phyloP scores from a whole-genome alignment of 2,113 vertebrate species.

The Eretmochelys imbricata region DNA sequence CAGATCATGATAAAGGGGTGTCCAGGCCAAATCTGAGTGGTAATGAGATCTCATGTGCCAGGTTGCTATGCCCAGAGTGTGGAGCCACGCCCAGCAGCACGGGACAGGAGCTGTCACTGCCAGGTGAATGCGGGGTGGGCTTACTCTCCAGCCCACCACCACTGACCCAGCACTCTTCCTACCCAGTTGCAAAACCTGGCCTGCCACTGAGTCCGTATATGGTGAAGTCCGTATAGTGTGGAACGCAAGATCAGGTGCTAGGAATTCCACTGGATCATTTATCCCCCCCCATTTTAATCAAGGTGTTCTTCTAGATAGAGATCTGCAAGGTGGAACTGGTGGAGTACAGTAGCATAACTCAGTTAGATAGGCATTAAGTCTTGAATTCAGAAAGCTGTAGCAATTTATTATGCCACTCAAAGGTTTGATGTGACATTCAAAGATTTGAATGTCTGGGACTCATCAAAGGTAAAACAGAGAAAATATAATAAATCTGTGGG shows the following conservation, averaged over 20 bases:
- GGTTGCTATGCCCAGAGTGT: neutral
- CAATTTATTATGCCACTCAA: neutral
- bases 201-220: fast-evolving
- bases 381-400: neutral
- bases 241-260: fast-evolving
- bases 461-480: neutral
- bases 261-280: neutral
- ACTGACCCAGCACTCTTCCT: neutral
- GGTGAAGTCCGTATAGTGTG: neutral
- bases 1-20: neutral
- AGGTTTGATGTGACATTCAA: neutral
- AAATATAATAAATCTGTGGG: neutral
- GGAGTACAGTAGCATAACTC: neutral
- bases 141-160: neutral
- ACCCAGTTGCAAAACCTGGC: neutral
- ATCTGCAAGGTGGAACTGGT: neutral
- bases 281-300: neutral
- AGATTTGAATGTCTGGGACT: neutral
- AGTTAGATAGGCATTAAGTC: neutral
- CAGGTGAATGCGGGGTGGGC: neutral
- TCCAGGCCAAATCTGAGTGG: neutral
- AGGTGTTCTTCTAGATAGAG: neutral
- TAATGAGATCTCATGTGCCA: neutral
- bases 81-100: neutral
- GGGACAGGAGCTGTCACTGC: neutral